Base-by-base conservation (phyloP, 2,797 vertebrate species). In the Acanthornis magna region DNA sequence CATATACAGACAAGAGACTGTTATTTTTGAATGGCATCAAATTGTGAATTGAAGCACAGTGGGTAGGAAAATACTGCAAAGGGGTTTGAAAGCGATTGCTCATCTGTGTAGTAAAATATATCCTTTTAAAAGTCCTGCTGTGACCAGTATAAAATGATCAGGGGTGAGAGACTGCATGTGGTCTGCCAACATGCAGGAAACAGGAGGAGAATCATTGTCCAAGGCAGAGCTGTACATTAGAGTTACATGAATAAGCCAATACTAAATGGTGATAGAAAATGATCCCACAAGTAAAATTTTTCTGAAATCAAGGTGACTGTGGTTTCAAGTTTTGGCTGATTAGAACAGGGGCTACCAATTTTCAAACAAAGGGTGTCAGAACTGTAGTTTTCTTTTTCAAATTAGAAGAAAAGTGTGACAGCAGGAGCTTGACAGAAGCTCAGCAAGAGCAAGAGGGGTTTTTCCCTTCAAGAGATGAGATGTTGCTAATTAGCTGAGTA, bases 11-110 rank as follows among this genome's bases (percentile, higher is more conserved):
- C 48, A 73, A 75, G 95, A 91, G 86, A 86, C 62, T 68, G 72
- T 72, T 94, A 60, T 91, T 94, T 94, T 82, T 96, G 88, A 96
- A 95, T 78, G 86, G 65, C 43, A 91, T 85, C 75, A 91, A 71
- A 92, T 96, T 93, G 77, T 94, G 61, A 91, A 84, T 77, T 89
- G 94, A 95, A 86, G 43, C 72, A 55, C 83, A 93, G 82, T 62
- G 43, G 89, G 85, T 63, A 96, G 66, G 78, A 93, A 91, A 83
- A 95, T 63, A 85, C 65, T 82, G 32, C 17, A 65, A 54, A 92
- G 34, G 80, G 11, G 75, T 91, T 81, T 55, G 53, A 88, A 94
- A 94, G 66, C 57, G 79, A 76, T 73, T 83, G 73, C 86, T 85
- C 92, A 86, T 91, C 87, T 91, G 29, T 80, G 86, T 89, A 93